Percentiles rank a stretch among this genome's conserved stretches.
These are phyloP conservation scores for Pitangus sulphuratus DNA, from an alignment of 2,797 vertebrate genomes.

Conservation along the genomic window DNA sequence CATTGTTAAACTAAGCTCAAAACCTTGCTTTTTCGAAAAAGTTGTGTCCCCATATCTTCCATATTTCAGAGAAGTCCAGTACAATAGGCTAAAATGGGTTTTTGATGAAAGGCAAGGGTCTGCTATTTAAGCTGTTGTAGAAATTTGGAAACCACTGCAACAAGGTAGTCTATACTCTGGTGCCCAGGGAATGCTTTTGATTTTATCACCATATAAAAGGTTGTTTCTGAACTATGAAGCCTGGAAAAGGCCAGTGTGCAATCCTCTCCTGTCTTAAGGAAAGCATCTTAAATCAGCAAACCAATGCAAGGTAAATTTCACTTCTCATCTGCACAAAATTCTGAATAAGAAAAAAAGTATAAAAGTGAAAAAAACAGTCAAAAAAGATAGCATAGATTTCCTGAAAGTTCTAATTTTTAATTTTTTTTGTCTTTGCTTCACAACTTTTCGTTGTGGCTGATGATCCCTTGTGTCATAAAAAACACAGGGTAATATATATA, in stretches of 20 bases:
- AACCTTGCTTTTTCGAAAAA: accelerated
- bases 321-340: background rate
- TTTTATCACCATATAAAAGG: background rate
- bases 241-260: background rate
- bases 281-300: background rate
- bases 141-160: background rate
- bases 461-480: background rate
- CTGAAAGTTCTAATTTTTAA: background rate
- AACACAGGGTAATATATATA: accelerated
- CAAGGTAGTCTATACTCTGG: background rate
- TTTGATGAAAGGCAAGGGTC: background rate
- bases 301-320: background rate
- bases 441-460: background rate
- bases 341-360: background rate
- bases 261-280: background rate
- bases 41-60: accelerated
- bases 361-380: background rate
- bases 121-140: background rate
- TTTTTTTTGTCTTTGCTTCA: background rate
- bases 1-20: background rate
- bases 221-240: background rate
- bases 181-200: background rate
- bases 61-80: background rate
- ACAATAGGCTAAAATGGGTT: background rate
- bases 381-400: background rate